These are phyloP conservation scores for Arenaria interpres DNA, from an alignment of 2,113 vertebrate genomes.

Conservation along the genomic window DNA sequence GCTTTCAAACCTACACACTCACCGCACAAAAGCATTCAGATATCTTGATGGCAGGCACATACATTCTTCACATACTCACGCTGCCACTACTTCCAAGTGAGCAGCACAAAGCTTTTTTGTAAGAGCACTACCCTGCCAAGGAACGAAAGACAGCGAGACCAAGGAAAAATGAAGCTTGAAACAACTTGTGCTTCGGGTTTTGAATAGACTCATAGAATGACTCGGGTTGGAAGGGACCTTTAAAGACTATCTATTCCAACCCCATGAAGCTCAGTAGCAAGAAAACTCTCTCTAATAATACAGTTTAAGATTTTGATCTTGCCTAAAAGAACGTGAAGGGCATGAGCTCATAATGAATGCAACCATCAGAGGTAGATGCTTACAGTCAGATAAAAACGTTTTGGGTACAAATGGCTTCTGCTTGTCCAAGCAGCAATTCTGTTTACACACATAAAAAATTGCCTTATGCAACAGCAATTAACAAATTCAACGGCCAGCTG, in stretches of 20 bases:
- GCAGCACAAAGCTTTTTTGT: neutral
- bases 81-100: neutral
- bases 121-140: neutral
- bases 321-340: neutral
- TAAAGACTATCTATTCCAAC: neutral
- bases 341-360: neutral
- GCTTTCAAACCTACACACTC: neutral
- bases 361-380: neutral
- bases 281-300: neutral
- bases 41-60: neutral
- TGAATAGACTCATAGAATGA: neutral
- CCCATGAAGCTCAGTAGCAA: neutral
- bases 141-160: neutral
- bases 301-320: neutral
- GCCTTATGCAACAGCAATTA: neutral
- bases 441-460: neutral
- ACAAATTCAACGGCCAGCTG: neutral
- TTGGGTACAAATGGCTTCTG: neutral
- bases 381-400: neutral
- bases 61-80: neutral
- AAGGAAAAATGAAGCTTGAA: neutral
- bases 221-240: neutral
- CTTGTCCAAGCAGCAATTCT: neutral
- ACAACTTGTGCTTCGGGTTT: neutral
- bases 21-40: neutral